Evolutionary conservation across 2,888 invertebrate genomes (phyloP), one percentile per base, ranked within the genome.

Genomic region (Agriotes lineatus): DNA sequence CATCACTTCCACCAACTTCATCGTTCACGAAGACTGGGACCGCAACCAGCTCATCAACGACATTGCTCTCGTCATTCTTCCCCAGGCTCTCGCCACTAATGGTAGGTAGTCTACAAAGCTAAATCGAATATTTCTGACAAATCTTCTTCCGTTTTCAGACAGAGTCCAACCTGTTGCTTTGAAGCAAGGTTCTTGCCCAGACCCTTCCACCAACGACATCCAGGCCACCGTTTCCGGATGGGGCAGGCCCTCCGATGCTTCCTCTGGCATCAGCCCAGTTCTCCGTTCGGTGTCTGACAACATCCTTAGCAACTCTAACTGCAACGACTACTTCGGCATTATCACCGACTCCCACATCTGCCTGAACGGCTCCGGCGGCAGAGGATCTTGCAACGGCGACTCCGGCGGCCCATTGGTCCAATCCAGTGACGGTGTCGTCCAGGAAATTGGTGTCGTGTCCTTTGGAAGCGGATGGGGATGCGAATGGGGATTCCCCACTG

Each of bases 381-480:
- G 81, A 7, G 86, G 87, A 0, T 86, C 86, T 1, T 88, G 88
- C 70, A 86, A 84, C 30, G 87, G 86, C 0, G 86, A 86, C 67
- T 85, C 85, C 4, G 85, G 84, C 35, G 84, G 84, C 25, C 73
- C 79, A 10, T 16, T 67, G 12, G 5, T 18, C n/a, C 57, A 57
- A 1, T 22, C 12, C 6, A 4, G 6, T 7, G 19, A 22, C 35
- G 50, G 22, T 2, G 10, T 5, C 1, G n/a, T 7, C 22, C 37
- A 77, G 18, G 81, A 76, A 73, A 59, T 75, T 62, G 82, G 82
- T 42, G 75, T 82, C 54, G 81, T 78, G 14, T 82, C 81, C 5
- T 82, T 80, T 71, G 81, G 81, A 5, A 75, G 77, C 64, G 73
- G 74, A 44, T 78, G 80, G 35, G 85, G 85, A 3, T 85, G 85